Evolutionary conservation across 2,888 invertebrate species (phyloP).

Genomic region (Callinectes sapidus): DNA sequence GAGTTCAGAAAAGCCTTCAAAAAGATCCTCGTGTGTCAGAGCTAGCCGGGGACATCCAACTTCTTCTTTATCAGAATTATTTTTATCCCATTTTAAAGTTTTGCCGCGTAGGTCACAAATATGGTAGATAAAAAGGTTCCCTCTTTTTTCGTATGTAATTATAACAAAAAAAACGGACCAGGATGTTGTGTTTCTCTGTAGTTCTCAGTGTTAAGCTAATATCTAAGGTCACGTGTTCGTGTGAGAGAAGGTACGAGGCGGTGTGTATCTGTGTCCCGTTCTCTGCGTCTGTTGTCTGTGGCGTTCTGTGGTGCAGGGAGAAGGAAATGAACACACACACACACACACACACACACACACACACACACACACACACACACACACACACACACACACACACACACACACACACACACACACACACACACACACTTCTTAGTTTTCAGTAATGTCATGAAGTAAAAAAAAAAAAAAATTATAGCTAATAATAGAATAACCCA

Average conservation of each 20-base stretch:
- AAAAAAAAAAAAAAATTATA: background rate
- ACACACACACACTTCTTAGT: background rate
- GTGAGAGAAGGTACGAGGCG: slow-evolving; percentile 17
- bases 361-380: slow-evolving; percentile 42
- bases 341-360: slow-evolving; percentile 27
- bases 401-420: slow-evolving; percentile 19
- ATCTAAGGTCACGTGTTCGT: background rate
- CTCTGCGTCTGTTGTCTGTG: slow-evolving; percentile 17
- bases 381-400: slow-evolving; percentile 20
- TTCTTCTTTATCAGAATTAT: background rate
- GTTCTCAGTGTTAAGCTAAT: slow-evolving; percentile 3
- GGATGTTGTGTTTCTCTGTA: slow-evolving; percentile 8
- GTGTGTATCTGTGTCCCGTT: slow-evolving; percentile 21
- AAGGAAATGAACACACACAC: background rate
- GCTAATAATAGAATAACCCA: background rate
- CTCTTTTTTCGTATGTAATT: background rate
- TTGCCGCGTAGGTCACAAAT: slow-evolving; percentile 10
- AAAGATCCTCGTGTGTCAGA: slow-evolving; percentile 82
- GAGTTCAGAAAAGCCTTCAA: slow-evolving; percentile 99
- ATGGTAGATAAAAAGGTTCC: background rate
- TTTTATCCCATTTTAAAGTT: background rate
- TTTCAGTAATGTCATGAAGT: background rate
- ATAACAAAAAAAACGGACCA: background rate
- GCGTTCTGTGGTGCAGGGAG: slow-evolving; percentile 9
- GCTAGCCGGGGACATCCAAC: slow-evolving; percentile 47